Evolutionary conservation across 2,113 vertebrate species (phyloP).

Genomic region (Mustelus asterias): DNA sequence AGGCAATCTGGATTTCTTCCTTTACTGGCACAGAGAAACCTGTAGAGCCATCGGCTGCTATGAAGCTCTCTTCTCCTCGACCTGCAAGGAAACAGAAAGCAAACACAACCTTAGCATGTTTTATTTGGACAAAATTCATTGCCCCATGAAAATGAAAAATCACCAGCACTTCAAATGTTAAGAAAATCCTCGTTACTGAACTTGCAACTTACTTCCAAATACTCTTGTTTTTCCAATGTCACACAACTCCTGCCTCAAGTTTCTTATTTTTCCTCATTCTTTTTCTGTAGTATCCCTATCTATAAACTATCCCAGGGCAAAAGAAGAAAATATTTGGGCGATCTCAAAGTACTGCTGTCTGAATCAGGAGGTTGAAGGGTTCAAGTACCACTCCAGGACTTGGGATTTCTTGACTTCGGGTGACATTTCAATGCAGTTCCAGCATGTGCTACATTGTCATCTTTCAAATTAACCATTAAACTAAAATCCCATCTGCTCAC

Average conservation of each 20-base stretch:
- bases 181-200: not conserved
- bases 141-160: not conserved
- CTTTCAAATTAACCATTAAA: not conserved
- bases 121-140: not conserved
- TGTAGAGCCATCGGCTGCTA: slow-evolving; percentile 59
- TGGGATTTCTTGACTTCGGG: not conserved
- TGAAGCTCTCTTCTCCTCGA: slow-evolving; percentile 65
- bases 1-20: slow-evolving; percentile 78
- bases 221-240: not conserved
- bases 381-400: not conserved
- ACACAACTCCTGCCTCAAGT: not conserved
- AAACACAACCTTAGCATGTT: not conserved
- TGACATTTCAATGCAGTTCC: not conserved
- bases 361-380: not conserved
- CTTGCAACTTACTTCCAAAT: not conserved
- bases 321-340: not conserved
- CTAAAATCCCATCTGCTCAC: not conserved
- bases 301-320: not conserved
- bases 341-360: not conserved
- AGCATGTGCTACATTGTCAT: not conserved
- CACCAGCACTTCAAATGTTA: not conserved
- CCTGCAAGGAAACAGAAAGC: slow-evolving; percentile 60
- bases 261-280: not conserved
- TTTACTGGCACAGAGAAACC: slow-evolving; percentile 61
- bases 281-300: not conserved